Evolutionary conservation across 2,888 invertebrate genomes (phyloP).

Genomic region (Heteropelma amictum): DNA sequence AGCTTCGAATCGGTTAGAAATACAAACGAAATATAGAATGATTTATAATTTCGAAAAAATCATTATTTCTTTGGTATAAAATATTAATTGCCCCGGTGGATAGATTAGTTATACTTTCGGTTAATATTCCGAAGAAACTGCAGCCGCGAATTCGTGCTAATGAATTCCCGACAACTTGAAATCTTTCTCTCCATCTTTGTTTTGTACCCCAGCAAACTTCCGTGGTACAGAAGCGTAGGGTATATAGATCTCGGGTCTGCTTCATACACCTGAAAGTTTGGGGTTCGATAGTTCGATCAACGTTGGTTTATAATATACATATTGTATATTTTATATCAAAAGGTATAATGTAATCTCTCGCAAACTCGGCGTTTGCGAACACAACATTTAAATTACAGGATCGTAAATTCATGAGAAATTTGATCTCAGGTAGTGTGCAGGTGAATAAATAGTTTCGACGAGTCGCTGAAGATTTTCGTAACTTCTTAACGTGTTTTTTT

Average conservation of each 20-base stretch:
- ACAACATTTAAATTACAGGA: constrained; percentile 5
- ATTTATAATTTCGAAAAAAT: too few relatives aligned
- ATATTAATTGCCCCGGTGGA: neutral
- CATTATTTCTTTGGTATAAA: too few relatives aligned
- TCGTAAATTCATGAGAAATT: constrained; percentile 11
- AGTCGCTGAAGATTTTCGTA: too few relatives aligned
- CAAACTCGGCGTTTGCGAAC: constrained; percentile 10
- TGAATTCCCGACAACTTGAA: constrained; percentile 24
- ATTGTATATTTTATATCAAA: neutral
- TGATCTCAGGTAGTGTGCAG: constrained; percentile 1
- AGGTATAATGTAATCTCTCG: constrained; percentile 7
- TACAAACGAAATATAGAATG: too few relatives aligned
- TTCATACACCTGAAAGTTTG: constrained; percentile 29
- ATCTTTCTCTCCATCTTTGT: constrained; percentile 2
- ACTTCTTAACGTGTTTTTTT: too few relatives aligned
- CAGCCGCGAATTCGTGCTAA: neutral
- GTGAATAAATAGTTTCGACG: too few relatives aligned
- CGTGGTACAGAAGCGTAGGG: neutral
- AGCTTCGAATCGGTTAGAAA: too few relatives aligned
- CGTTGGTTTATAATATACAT: constrained; percentile 5
- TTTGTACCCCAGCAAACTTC: constrained; percentile 18
- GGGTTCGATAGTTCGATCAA: constrained; percentile 41
- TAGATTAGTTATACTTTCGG: neutral
- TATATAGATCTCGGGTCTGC: neutral
- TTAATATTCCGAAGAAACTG: neutral